Conservation (phyloP, 2,888 invertebrate genomes). For the Corbicula japonica region DNA sequence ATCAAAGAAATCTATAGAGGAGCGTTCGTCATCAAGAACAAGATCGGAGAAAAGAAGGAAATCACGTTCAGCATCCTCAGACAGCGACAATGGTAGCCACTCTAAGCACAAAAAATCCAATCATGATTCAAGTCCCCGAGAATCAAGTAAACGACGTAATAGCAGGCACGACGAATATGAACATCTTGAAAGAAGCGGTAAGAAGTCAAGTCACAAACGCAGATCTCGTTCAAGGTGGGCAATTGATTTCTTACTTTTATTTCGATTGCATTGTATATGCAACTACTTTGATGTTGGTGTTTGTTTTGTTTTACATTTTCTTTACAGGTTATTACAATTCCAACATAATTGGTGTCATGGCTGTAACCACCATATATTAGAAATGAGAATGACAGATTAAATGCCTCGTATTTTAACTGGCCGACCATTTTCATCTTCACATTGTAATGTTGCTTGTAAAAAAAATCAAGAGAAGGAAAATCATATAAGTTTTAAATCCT, state of each 20-base stretch:
- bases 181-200: constrained; percentile 82
- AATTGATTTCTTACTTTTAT: constrained; percentile 45
- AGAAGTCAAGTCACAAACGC: constrained; percentile 85
- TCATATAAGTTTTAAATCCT: neutral
- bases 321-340: no score
- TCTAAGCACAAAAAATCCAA: constrained; percentile 63
- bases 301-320: no score
- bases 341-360: no score
- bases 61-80: constrained; percentile 74
- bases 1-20: constrained; percentile 38
- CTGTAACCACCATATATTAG: neutral
- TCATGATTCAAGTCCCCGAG: constrained; percentile 40
- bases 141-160: constrained; percentile 31
- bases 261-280: no score
- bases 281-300: no score
- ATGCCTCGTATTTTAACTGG: neutral
- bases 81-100: constrained; percentile 68
- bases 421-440: neutral
- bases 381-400: neutral
- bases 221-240: constrained; percentile 85
- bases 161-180: constrained; percentile 68
- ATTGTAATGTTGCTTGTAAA: neutral
- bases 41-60: constrained; percentile 71
- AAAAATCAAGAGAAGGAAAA: neutral
- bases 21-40: constrained; percentile 53